Percentiles rank a stretch among this genome's conserved stretches.
Evolutionary conservation across 2,888 invertebrate species (phyloP).

Genomic region (Dynastes hyllus): DNA sequence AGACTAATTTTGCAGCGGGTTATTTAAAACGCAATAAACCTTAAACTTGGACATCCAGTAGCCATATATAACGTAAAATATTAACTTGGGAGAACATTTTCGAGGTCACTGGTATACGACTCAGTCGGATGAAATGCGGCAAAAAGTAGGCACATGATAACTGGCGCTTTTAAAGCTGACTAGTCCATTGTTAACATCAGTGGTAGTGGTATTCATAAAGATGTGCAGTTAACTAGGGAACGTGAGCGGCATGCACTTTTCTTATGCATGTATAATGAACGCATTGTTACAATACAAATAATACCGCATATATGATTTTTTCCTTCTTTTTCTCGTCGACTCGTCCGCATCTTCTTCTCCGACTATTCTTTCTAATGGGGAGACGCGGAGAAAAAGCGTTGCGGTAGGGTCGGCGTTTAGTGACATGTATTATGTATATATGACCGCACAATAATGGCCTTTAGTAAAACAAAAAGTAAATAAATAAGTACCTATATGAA

Average conservation of each 20-base stretch:
- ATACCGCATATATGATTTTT: constrained; percentile 67
- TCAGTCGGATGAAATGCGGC: constrained; percentile 59
- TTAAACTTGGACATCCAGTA: no score
- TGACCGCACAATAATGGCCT: constrained; percentile 44
- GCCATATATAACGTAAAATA: not conserved
- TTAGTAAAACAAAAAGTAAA: constrained; percentile 44
- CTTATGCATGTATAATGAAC: constrained; percentile 66
- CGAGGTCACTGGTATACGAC: constrained; percentile 55
- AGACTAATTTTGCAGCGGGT: no score
- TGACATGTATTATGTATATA: constrained; percentile 54
- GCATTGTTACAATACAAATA: constrained; percentile 69
- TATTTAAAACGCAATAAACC: no score
- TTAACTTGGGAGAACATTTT: constrained; percentile 52
- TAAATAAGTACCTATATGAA: constrained; percentile 42
- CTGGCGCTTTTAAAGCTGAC: constrained; percentile 66
- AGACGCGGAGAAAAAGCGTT: constrained; percentile 40
- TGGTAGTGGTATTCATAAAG: constrained; percentile 66
- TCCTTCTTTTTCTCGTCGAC: constrained; percentile 48
- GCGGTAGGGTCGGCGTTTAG: constrained; percentile 49
- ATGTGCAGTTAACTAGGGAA: constrained; percentile 67
- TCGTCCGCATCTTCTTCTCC: constrained; percentile 30
- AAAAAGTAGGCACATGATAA: constrained; percentile 65
- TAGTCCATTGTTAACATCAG: constrained; percentile 67
- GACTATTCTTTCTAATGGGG: constrained; percentile 37
- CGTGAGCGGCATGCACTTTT: constrained; percentile 66